Evolutionary conservation across 2,113 vertebrate species (phyloP).

Genomic region (Phoxinus phoxinus): DNA sequence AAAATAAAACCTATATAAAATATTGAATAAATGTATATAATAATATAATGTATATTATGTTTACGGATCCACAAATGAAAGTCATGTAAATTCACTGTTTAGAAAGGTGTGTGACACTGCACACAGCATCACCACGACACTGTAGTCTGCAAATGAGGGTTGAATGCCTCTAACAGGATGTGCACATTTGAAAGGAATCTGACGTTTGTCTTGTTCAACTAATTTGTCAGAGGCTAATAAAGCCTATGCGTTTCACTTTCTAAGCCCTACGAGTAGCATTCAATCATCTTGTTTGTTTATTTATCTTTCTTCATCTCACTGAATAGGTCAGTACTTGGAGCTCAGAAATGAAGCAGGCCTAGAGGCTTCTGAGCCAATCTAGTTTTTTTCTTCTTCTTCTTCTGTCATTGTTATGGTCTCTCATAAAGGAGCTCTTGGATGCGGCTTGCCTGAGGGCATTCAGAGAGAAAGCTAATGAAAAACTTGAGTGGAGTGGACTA

Average conservation of each 20-base stretch:
- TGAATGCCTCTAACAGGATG: neutral
- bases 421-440: constrained; percentile 66
- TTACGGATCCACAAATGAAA: neutral
- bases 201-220: neutral
- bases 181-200: neutral
- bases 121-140: neutral
- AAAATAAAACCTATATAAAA: neutral
- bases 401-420: constrained; percentile 64
- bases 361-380: constrained; percentile 62
- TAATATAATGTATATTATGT: neutral
- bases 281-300: constrained; percentile 54
- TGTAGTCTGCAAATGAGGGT: neutral
- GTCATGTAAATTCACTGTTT: neutral
- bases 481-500: constrained; percentile 46
- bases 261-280: constrained; percentile 51
- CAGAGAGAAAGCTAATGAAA: constrained; percentile 48
- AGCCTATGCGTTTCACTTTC: neutral
- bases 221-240: constrained; percentile 7
- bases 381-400: constrained; percentile 58
- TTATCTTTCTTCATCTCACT: constrained; percentile 58
- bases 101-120: neutral
- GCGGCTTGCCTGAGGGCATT: constrained; percentile 48
- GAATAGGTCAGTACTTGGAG: constrained; percentile 62
- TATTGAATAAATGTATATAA: neutral
- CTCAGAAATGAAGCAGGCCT: constrained; percentile 63